Evolutionary conservation across 2,797 vertebrate species (phyloP), one percentile per base, ranked within the genome.

Genomic region (Platalea minor): DNA sequence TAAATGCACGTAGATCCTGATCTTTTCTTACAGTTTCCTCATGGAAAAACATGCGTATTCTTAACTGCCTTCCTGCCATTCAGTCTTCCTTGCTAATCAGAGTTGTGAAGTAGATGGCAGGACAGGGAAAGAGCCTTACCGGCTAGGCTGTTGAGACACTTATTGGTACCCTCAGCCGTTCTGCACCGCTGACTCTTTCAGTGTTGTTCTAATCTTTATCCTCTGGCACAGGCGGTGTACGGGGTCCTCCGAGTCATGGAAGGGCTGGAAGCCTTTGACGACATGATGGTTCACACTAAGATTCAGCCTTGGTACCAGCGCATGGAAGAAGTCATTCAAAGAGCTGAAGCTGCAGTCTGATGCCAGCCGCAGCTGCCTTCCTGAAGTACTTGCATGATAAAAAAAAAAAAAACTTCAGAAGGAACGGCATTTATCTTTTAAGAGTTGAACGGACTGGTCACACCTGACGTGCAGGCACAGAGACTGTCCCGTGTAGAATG

Each of bases 191-290:
- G 59, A 20, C 14, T 69, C 19, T 64, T 25, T 43, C 19, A 11
- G 24, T 46, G 46, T 37, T 81, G 17, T 88, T 91, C 29, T 80
- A 4, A n/a, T 17, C 61, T 43, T 39, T 85, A 7, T 93, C n/a
- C 41, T 84, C 69, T 85, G 63, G n/a, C 73, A 23, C 96, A 99
- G 99, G 99, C 99, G 0, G 99, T 99, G 91, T 99, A 98, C 0
- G 99, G 99, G 0, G 98, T 99, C 33, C 98, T 99, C 37, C 97
- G 99, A 1, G 99, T 99, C 81, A 99, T 99, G 99, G 99, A 99
- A 84, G 99, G 99, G 8, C 98, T 99, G 91, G 97, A 99, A 97
- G 98, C 99, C 15, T 99, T 99, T 20, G 98, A 99, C 0, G 99
- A 99, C 97, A 98, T 99, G 98, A 99, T 99, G 99, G 91, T 51